These are phyloP conservation scores for Lottia gigantea DNA, from an alignment of 2,888 invertebrate genomes.

Conservation along the genomic window DNA sequence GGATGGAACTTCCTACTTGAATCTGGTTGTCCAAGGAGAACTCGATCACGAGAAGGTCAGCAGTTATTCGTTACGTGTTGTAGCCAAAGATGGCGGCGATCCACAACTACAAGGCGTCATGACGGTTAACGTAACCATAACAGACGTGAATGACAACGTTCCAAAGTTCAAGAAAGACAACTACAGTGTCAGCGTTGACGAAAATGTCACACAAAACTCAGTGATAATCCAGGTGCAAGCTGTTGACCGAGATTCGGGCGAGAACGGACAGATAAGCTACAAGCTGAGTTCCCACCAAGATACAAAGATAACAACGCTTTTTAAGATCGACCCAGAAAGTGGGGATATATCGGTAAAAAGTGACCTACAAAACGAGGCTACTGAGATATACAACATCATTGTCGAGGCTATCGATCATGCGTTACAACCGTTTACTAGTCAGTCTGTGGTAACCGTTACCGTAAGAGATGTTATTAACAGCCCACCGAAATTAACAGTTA, in stretches of 20 bases:
- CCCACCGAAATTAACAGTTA: conserved; percentile 77
- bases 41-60: conserved; percentile 51
- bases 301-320: conserved; percentile 41
- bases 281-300: conserved; percentile 56
- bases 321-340: conserved; percentile 41
- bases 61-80: conserved; percentile 46
- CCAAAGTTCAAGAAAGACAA: conserved; percentile 45
- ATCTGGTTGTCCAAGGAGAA: conserved; percentile 41
- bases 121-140: conserved; percentile 43
- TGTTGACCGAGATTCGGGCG: conserved; percentile 84
- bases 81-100: conserved; percentile 51
- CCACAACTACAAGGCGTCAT: conserved; percentile 45
- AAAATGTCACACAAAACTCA: conserved; percentile 46
- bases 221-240: conserved; percentile 76
- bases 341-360: conserved; percentile 51
- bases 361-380: conserved; percentile 45
- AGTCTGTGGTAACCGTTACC: conserved; percentile 47
- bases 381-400: conserved; percentile 44
- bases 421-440: conserved; percentile 44
- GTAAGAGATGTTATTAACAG: conserved; percentile 92
- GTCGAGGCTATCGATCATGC: conserved; percentile 54
- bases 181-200: conserved; percentile 51
- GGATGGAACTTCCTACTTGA: conserved; percentile 49
- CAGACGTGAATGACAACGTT: conserved; percentile 54
- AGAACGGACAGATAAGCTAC: conserved; percentile 76